A percentile compares a stretch with the other conserved stretches of the same genome.
Conservation (phyloP, 92 coral and sea anemone genomes). For the Parazoanthus darwini region DNA sequence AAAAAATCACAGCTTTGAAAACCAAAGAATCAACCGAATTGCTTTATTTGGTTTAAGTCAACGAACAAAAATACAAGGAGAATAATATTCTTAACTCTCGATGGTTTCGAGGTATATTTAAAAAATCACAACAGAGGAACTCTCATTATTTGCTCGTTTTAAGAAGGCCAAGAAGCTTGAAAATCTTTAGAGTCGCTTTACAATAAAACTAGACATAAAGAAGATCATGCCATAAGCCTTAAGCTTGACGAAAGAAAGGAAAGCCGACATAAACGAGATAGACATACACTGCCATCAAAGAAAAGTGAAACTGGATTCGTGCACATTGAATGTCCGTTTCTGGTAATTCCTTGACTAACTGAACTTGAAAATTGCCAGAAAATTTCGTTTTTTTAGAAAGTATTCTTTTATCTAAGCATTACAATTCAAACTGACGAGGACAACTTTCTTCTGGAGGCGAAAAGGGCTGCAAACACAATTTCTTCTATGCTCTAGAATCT, state of each 20-base stretch:
- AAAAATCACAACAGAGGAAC: background rate
- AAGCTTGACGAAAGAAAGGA: background rate
- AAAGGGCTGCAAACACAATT: background rate
- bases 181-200: too few species aligned
- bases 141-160: background rate
- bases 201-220: background rate
- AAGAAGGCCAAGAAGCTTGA: background rate
- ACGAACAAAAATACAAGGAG: background rate
- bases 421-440: background rate
- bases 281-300: background rate
- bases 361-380: background rate
- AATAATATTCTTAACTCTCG: too few species aligned
- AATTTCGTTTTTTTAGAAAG: background rate
- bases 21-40: background rate
- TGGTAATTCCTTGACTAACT: background rate
- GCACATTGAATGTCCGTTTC: background rate
- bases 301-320: constrained; percentile 11
- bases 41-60: background rate
- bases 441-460: background rate
- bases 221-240: background rate
- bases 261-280: background rate
- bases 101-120: background rate
- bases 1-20: constrained; percentile 16
- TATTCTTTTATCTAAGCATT: background rate
- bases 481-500: background rate